These are phyloP conservation scores for Isurus oxyrinchus DNA, from an alignment of 2,113 vertebrate species.

Conservation along the genomic window DNA sequence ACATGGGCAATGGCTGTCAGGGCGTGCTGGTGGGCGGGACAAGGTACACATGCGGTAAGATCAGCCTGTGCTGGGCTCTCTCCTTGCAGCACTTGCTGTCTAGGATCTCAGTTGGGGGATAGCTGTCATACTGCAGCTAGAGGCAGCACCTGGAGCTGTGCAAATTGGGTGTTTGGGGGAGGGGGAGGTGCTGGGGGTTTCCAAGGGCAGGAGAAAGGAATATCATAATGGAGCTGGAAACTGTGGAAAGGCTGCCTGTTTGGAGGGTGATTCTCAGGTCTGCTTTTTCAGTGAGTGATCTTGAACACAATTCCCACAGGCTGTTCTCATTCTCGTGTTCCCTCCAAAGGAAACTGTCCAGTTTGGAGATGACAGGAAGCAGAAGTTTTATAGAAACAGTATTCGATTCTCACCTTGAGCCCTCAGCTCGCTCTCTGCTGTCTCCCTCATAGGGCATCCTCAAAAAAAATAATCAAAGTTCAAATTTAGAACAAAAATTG, in stretches of 20 bases:
- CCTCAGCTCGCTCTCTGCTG: constrained; percentile 77
- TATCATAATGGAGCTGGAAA: no score
- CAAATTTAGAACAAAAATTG: neutral
- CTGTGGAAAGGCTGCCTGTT: neutral
- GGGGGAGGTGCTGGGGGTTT: no score
- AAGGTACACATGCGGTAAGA: no score
- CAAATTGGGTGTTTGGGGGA: no score
- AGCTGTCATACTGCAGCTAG: no score
- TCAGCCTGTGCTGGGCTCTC: no score
- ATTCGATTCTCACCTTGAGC: constrained; percentile 74
- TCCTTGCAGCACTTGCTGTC: no score
- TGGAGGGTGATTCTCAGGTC: neutral
- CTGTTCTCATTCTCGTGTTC: neutral
- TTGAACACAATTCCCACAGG: neutral
- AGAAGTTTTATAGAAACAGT: neutral
- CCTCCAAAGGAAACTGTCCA: neutral
- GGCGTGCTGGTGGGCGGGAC: no score
- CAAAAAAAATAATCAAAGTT: constrained; percentile 67
- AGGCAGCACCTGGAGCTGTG: no score
- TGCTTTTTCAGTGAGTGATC: neutral
- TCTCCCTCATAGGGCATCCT: constrained; percentile 92
- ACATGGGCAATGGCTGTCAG: no score
- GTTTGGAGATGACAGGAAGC: neutral
- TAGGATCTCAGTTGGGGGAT: no score
- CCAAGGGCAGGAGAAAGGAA: no score